These are phyloP conservation scores for Natator depressus DNA, from an alignment of 2,113 vertebrate genomes.

Conservation along the genomic window DNA sequence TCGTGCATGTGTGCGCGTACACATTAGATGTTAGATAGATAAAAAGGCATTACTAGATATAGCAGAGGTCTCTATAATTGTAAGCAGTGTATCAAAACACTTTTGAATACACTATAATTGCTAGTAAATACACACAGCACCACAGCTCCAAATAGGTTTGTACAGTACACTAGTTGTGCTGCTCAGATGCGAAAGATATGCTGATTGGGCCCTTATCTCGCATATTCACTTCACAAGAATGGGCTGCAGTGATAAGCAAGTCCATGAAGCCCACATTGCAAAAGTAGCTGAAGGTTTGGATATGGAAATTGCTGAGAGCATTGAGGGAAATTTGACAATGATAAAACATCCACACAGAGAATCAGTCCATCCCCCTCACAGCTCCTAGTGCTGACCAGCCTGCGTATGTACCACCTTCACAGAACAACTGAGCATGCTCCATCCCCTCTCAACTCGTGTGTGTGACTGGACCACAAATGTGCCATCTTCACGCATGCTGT, in stretches of 20 bases:
- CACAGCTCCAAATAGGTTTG: neutral
- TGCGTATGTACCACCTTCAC: neutral
- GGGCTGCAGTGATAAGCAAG: neutral
- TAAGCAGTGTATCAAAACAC: neutral
- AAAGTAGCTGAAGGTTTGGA: neutral
- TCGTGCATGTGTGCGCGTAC: slow-evolving; percentile 23
- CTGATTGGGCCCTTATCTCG: neutral
- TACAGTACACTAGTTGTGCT: rapidly evolving
- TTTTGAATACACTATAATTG: neutral
- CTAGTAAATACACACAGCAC: neutral
- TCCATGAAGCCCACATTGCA: rapidly evolving
- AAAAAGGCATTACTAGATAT: neutral
- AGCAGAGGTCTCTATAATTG: neutral
- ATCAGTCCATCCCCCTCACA: neutral
- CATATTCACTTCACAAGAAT: neutral
- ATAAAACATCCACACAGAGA: neutral
- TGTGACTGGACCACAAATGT: neutral
- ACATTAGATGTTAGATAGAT: neutral
- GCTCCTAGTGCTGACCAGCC: neutral
- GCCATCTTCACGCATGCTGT: neutral
- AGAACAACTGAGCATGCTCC: neutral
- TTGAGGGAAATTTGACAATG: neutral
- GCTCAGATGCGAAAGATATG: rapidly evolving
- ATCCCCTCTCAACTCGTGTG: neutral
- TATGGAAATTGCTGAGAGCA: neutral